Base-by-base conservation (phyloP, 2,797 vertebrate genomes). In the Coilia nasus region DNA sequence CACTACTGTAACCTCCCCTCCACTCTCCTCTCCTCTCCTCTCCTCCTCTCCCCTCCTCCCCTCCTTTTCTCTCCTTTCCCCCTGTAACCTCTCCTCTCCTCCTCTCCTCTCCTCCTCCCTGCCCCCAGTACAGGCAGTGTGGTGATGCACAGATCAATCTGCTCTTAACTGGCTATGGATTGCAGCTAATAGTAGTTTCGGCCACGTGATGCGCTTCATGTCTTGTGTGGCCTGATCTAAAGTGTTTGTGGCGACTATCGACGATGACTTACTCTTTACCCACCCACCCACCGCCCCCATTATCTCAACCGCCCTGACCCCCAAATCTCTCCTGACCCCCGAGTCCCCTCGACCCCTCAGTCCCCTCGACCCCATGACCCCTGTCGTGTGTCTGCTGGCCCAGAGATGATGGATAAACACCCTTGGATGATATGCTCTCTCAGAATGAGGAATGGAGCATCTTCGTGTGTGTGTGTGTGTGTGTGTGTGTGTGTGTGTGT, bases 91-190 rank as follows among this genome's bases (percentile, higher is more conserved):
- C 35, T 41, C 2, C 35, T 41, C 35, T 41, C 35, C 35, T 41
- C 35, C 5, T 5, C 35, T 41, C 35, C 35, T 41, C 35, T 41
- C 5, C 35, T 41, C 35, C 5, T 41, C 35, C 35, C 35, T 41
- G 2, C 5, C 35, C 35, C 5, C 35, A 41, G 50, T 54, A 9
- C 7, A 54, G 50, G 14, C 46, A 47, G 46, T 54, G 50, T 54
- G 50, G 19, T 31, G 14, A 2, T 17, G 71, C 31, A 41, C 35
- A 78, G 21, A 78, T 78, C 71, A 78, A 78, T 78, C 6, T 1
- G 12, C 67, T 41, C 71, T 78, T 78, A 78, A 78, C 35, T 78
- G 31, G 15, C 31, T 78, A 78, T 78, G 71, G 71, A 78, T 78
- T 35, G 35, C 71, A 19, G 71, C 41, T 78, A 44, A 78, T n/a